Evolutionary conservation across 2,888 invertebrate species (phyloP), one percentile per base, ranked within the genome.

Genomic region (Lypha dubia): DNA sequence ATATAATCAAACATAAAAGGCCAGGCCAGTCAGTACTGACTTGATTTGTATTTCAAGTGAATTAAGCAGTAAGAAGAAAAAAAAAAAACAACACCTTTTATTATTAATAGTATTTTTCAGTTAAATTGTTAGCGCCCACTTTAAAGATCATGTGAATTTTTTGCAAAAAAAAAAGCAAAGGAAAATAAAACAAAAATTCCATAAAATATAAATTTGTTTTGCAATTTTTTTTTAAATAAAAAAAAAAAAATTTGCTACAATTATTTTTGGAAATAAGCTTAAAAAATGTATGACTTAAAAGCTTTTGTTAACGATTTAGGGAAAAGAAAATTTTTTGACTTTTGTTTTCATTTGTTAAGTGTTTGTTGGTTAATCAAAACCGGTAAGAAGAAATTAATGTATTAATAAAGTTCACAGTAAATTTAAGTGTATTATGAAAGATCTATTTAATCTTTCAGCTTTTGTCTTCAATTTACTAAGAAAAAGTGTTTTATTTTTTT

Each of bases 81-180:
- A n/a, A n/a, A n/a, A n/a, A n/a, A n/a, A 71, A 53, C 71, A 70
- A 67, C n/a, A n/a, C 11, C 32, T 17, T 35, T 28, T 56, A 35
- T 35, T n/a, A 32, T 67, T 51, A 58, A 58, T 5, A 58, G 24
- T 24, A 15, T n/a, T 49, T 71, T 32, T 46, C 32, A 6, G 20
- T 17, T 67, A 38, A 79, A 79, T 68, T 68, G 76, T 35, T 44
- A 62, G 53, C 73, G 73, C 80, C 65, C 75, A 79, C 73, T 71
- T 65, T 60, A 84, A 84, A 79, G 75, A 79, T 84, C 79, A 79
- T 79, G 75, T 67, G 75, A 79, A 71, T 75, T 76, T 38, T 28
- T 60, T 63, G 41, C 44, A 44, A 51, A 76, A 41, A 13, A 24
- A 28, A 1, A 35, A 49, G 15, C 1, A 22, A 22, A 22, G n/a